These are phyloP conservation scores for Heliocidaris tuberculata DNA, from an alignment of 35 echinoderm and acorn worm species.

Conservation along the genomic window DNA sequence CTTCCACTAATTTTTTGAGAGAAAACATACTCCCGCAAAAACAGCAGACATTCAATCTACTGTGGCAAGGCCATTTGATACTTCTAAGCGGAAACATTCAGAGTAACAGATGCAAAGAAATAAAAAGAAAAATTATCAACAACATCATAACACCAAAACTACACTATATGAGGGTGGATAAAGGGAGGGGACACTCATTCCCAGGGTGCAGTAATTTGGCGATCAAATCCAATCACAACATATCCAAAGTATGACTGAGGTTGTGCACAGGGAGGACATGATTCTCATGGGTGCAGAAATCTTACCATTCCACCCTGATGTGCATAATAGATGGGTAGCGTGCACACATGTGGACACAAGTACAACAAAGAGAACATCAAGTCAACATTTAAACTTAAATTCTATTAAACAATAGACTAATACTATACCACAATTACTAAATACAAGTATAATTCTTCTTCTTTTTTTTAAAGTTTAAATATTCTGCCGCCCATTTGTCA, in stretches of 20 bases:
- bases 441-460: no score
- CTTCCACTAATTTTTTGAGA: no score
- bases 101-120: not conserved
- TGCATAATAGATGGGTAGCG: not conserved
- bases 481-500: no score
- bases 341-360: not conserved
- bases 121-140: not conserved
- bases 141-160: not conserved
- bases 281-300: not conserved
- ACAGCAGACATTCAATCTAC: not conserved
- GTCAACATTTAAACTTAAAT: not conserved
- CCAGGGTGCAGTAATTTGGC: not conserved
- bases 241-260: not conserved
- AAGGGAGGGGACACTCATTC: not conserved
- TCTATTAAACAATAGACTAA: no score
- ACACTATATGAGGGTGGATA: not conserved
- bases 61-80: not conserved
- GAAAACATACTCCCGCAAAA: no score
- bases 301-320: constrained; percentile 9
- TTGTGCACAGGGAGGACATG: not conserved
- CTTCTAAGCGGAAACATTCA: not conserved
- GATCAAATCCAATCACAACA: not conserved
- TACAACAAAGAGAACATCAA: not conserved
- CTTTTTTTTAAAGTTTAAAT: no score
- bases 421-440: no score